Conservation (phyloP, 1,140 invertebrate genomes). For the Listronotus oregonensis region DNA sequence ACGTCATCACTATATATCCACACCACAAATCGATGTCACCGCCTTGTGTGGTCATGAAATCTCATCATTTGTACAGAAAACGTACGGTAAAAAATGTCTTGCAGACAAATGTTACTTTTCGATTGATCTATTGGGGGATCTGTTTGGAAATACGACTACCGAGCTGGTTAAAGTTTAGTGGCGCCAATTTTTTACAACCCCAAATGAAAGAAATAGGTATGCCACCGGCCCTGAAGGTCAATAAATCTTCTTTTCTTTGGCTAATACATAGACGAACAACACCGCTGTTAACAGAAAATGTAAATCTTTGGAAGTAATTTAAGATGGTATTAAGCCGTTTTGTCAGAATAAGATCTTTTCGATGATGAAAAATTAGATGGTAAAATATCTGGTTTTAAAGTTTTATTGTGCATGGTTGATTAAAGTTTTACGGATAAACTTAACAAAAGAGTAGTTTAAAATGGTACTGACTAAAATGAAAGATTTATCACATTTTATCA, state of each 20-base stretch:
- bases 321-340: slow-evolving; percentile 1
- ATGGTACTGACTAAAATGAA: too few species aligned
- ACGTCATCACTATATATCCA: too few species aligned
- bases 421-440: too few species aligned
- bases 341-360: slow-evolving; percentile 1
- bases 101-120: neutral
- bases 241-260: slow-evolving; percentile 5
- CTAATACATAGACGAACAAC: neutral
- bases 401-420: too few species aligned
- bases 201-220: slow-evolving; percentile 8
- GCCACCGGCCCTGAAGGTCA: neutral
- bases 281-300: slow-evolving; percentile 10
- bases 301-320: slow-evolving; percentile 6
- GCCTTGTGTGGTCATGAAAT: neutral
- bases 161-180: slow-evolving; percentile 15
- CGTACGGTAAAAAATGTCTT: neutral
- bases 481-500: too few species aligned
- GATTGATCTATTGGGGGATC: slow-evolving; percentile 7
- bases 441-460: too few species aligned
- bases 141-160: slow-evolving; percentile 15
- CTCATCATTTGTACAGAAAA: neutral
- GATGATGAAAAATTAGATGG: neutral
- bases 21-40: too few species aligned
- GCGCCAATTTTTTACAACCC: slow-evolving; percentile 34
- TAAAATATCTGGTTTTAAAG: neutral